phyloP scores from a whole-genome alignment of 2,113 vertebrate genomes.

The Heterocephalus glaber region DNA sequence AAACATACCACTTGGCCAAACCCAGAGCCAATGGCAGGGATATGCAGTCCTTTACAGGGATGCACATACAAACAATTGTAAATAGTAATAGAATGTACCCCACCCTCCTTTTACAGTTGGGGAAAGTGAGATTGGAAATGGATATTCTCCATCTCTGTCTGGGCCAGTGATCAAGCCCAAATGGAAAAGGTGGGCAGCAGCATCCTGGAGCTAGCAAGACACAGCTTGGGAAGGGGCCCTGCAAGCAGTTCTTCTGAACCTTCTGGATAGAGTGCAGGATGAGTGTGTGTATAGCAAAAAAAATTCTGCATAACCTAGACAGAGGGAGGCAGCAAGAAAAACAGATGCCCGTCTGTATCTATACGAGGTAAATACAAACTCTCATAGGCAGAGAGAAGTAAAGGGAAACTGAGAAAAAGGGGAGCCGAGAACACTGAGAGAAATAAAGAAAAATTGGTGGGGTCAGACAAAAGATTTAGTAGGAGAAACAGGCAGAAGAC shows the following conservation, averaged over 20 bases:
- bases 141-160: neutral
- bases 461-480: neutral
- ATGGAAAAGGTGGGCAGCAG: neutral
- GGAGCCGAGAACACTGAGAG: neutral
- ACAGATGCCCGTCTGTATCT: neutral
- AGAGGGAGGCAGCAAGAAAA: neutral
- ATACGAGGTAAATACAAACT: neutral
- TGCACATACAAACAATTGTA: fast-evolving
- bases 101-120: neutral
- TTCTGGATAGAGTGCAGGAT: neutral
- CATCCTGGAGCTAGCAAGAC: neutral
- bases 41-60: neutral
- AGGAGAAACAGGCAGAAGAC: neutral
- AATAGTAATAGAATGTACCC: neutral
- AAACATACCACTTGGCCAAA: neutral
- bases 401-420: neutral
- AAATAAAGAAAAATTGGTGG: neutral
- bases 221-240: neutral
- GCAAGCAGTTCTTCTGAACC: neutral
- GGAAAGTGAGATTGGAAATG: neutral
- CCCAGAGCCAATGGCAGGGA: neutral
- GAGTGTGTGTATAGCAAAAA: neutral
- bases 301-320: neutral
- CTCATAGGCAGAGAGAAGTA: neutral
- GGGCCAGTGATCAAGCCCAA: neutral